Conservation (phyloP, 2,113 vertebrate genomes). For the Phyllostomus discolor region DNA sequence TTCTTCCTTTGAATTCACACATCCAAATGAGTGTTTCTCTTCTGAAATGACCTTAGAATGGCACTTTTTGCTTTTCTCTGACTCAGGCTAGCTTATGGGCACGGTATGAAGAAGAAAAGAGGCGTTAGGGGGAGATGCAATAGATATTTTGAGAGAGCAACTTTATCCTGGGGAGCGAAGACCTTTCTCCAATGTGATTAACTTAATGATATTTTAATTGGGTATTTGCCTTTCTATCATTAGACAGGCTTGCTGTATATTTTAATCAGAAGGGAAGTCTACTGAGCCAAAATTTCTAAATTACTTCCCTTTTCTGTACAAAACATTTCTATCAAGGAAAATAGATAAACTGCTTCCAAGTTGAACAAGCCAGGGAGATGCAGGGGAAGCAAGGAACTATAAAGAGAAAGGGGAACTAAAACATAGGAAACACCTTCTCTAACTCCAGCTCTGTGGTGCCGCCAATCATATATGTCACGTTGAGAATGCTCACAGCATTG, state of each 20-base stretch:
- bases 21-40: not conserved
- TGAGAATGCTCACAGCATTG: not conserved
- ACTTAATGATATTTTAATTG: not conserved
- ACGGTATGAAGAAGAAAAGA: not conserved
- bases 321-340: constrained; percentile 50
- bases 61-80: not conserved
- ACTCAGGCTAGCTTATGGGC: not conserved
- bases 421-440: too few relatives aligned
- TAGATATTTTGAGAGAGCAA: not conserved
- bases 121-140: not conserved
- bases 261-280: constrained; percentile 64
- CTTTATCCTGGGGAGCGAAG: not conserved
- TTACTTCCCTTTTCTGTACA: constrained; percentile 61
- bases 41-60: not conserved
- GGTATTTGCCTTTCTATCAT: constrained; percentile 21
- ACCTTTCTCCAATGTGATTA: not conserved
- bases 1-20: not conserved
- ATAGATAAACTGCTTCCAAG: constrained; percentile 58
- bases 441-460: too few relatives aligned
- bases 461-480: not conserved
- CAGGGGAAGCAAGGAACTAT: too few relatives aligned
- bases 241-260: not conserved
- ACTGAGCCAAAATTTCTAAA: constrained; percentile 56
- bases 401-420: too few relatives aligned
- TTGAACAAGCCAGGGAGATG: constrained; percentile 11